Evolutionary conservation across 2,113 vertebrate genomes (phyloP).

Genomic region (Vulpes vulpes): DNA sequence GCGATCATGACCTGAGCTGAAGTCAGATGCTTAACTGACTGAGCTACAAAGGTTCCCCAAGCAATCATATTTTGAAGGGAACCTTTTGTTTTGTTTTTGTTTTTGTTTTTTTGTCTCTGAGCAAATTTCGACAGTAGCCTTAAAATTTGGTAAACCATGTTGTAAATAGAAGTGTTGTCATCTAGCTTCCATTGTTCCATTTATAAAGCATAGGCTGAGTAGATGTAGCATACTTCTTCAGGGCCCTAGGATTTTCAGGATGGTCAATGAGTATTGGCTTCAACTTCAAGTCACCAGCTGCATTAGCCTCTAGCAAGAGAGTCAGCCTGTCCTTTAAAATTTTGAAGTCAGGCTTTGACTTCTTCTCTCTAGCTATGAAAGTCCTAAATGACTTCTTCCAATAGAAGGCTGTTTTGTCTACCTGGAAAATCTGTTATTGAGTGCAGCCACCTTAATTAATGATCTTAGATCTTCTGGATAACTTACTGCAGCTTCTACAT

Average conservation of each 20-base stretch:
- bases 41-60: background rate
- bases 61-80: background rate
- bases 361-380: background rate
- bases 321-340: background rate
- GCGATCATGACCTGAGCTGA: no score
- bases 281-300: background rate
- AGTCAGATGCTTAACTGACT: no score
- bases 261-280: background rate
- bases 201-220: background rate
- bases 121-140: background rate
- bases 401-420: background rate
- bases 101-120: background rate
- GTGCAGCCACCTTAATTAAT: background rate
- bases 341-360: background rate
- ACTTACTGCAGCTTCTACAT: background rate
- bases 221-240: background rate
- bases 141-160: background rate
- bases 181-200: background rate
- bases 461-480: background rate
- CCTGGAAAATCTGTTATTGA: background rate
- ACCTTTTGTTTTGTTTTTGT: background rate
- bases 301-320: background rate
- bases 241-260: background rate
- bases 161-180: background rate
- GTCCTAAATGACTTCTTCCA: background rate